Conservation (phyloP, 2,888 invertebrate species). For the Branchellion lobata region DNA sequence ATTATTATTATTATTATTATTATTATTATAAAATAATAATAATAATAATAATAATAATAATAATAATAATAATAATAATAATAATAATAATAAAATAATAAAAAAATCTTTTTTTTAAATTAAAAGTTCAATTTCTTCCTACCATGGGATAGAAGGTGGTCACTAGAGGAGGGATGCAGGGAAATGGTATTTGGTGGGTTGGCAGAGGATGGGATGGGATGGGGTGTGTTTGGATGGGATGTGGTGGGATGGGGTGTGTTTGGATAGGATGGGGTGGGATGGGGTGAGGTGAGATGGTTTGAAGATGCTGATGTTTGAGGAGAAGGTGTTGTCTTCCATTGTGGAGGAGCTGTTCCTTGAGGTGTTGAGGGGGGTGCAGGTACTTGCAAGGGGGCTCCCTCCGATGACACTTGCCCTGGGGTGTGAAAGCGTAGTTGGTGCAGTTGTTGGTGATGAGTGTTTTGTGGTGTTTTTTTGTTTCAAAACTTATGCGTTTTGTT, state of each 20-base stretch:
- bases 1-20: too few species aligned
- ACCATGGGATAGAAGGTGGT: constrained; percentile 16
- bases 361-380: constrained; percentile 99
- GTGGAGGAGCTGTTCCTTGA: constrained; percentile 98
- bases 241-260: too few species aligned
- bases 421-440: constrained; percentile 52
- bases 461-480: not conserved
- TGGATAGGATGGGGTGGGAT: not conserved
- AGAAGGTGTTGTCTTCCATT: constrained; percentile 99
- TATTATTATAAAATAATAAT: too few species aligned
- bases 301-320: constrained; percentile 72
- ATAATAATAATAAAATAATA: too few species aligned
- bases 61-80: too few species aligned
- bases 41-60: too few species aligned
- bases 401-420: constrained; percentile 97
- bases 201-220: too few species aligned
- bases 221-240: too few species aligned
- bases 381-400: constrained; percentile 99
- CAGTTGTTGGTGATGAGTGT: not conserved
- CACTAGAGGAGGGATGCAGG: not conserved
- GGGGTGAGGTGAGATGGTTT: constrained; percentile 52
- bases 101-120: too few species aligned
- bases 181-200: constrained; percentile 2
- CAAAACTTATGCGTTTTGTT: too few species aligned
- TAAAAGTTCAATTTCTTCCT: too few species aligned